A percentile compares a stretch with the other conserved stretches of the same genome.
These are phyloP conservation scores for Falco rusticolus DNA, from an alignment of 2,797 vertebrate genomes.

Conservation along the genomic window DNA sequence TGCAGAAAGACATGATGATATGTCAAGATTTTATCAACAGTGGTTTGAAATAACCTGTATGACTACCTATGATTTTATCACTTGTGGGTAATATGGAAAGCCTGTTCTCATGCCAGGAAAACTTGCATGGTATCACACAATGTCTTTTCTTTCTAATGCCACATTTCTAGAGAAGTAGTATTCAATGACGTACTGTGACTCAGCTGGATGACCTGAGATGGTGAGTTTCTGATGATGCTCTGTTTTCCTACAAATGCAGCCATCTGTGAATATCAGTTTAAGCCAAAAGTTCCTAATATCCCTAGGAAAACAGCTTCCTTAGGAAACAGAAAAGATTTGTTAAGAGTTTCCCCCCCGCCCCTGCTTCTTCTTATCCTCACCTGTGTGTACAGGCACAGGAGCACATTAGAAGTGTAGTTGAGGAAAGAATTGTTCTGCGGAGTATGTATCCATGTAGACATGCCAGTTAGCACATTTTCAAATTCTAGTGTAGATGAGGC, in stretches of 20 bases:
- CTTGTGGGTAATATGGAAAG: neutral
- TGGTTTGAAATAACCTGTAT: slow-evolving; percentile 1
- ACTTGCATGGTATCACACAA: neutral
- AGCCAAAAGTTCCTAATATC: neutral
- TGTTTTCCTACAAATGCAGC: neutral
- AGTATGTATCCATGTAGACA: neutral
- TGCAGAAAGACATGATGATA: neutral
- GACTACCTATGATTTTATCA: neutral
- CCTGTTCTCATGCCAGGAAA: neutral
- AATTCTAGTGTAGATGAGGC: neutral
- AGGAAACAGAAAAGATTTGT: neutral
- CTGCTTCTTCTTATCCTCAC: fast-evolving
- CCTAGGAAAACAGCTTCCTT: neutral
- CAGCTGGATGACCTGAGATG: neutral
- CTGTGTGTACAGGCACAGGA: neutral
- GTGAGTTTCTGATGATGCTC: neutral
- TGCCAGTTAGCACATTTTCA: neutral
- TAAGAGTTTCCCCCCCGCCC: neutral
- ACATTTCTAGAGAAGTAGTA: neutral
- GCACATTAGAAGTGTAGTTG: neutral
- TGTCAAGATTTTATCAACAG: neutral
- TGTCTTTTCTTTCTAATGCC: neutral
- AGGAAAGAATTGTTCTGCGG: neutral
- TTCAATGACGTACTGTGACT: neutral
- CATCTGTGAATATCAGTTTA: neutral